Evolutionary conservation across 2,113 vertebrate genomes (phyloP), one percentile per base, ranked within the genome.

Genomic region (Myotis yumanensis): DNA sequence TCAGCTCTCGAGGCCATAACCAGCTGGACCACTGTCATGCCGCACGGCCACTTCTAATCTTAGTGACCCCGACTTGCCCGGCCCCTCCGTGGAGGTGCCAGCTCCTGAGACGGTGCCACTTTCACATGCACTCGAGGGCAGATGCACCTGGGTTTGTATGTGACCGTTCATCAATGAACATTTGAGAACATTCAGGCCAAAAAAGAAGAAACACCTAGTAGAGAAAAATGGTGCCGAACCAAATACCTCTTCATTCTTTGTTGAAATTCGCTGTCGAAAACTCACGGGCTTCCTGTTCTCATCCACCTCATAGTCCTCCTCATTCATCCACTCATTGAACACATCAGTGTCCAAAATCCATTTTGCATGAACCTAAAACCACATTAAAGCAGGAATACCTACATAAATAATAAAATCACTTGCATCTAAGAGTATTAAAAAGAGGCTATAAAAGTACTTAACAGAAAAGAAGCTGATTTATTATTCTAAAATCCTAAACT

Each of bases 281-380:
- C 97, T 99, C 90, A 99, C 98, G 0, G 98, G 97, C 94, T 99
- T 99, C 98, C 99, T 99, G 97, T 98, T 99, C 94, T 99, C 99
- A 32, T 99, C 99, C 28, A 99, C 99, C 96, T 99, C 99, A 0
- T 99, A 99, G 97, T 99, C 99, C 94, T 99, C 99, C 82, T 99
- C 99, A 25, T 99, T 99, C 99, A 99, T 99, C 99, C 99, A 99
- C 94, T 99, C 99, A 8, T 99, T 99, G 97, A 99, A 99, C 62
- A 99, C 71, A 17, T 99, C 99, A 0, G 99, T 99, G 98, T 99
- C 99, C 97, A 99, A 97, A 95, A 99, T 98, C 99, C 99, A 99
- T 97, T 99, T 99, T 83, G 99, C 98, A 12, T 99, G 99, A 46
- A 99, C 99, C 99, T 99, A 82, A 84, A 96, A 80, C 10, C 37